Evolutionary conservation across 2,888 invertebrate genomes (phyloP), one percentile per base, ranked within the genome.

Genomic region (Eilema sororculum): DNA sequence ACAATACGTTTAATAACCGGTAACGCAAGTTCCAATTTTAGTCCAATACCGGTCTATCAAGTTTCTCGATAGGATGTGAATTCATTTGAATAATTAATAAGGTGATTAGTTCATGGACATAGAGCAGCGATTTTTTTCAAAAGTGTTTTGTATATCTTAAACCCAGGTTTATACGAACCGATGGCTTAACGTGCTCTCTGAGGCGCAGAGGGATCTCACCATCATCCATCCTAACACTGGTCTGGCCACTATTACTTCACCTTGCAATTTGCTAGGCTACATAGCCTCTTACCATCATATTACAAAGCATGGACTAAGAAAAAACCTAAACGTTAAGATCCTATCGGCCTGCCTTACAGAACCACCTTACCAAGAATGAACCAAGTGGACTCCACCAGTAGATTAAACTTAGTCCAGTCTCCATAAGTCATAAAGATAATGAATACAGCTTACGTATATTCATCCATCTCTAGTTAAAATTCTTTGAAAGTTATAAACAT

Each of bases 401-500:
- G 37, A 12, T 37, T 37, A 37, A 41, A 41, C 13, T 41, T n/a
- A 16, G 3, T n/a, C 9, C 52, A 52, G n/a, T 52, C 8, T 52
- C n/a, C 2, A 8, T n/a, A 0, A 20, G n/a, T 0, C 9, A 52
- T n/a, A n/a, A 52, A 52, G 20, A 20, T 52, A 16, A 16, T 46
- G 6, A 60, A n/a, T 24, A 62, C 37, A 37, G 30, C 60, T 33
- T n/a, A 60, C 3, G 13, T 33, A 62, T 25, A 62, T 20, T 62
- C 41, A 62, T 62, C 22, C 3, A 25, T 62, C 37, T 37, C 62
- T 16, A 13, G 24, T 61, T n/a, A 13, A 37, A 30, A 46, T 30
- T 64, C 52, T 28, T 64, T 52, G 52, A 64, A 64, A 52, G 13
- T 52, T 30, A 52, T 64, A 30, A 16, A 64, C 28, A 64, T 52